Conservation (phyloP, 2,888 invertebrate species). For the Rhingia campestris region DNA sequence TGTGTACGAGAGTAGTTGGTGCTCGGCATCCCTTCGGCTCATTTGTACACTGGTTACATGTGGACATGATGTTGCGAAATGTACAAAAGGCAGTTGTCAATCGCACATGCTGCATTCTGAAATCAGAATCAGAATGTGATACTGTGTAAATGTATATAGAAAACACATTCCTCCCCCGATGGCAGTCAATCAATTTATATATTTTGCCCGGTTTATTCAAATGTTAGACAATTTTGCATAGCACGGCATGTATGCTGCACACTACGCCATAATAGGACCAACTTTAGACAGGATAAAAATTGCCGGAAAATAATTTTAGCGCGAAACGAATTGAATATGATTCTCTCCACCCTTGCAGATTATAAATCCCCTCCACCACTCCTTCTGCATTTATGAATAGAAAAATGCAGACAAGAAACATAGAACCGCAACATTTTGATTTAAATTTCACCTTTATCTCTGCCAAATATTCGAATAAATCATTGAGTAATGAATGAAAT, state of each 20-base stretch:
- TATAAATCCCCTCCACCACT: background rate
- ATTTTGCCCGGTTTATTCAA: conserved; percentile 68
- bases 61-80: conserved; percentile 73
- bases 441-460: conserved; percentile 74
- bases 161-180: conserved; percentile 57
- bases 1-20: background rate
- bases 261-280: conserved; percentile 32
- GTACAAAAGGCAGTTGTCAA: conserved; percentile 71
- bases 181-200: conserved; percentile 72
- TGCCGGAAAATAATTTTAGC: conserved; percentile 48
- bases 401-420: conserved; percentile 8
- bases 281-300: conserved; percentile 44
- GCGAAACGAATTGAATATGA: conserved; percentile 43
- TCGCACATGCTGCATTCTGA: conserved; percentile 60
- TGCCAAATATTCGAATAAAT: conserved; percentile 73
- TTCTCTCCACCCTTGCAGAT: conserved; percentile 17
- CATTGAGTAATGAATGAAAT: conserved; percentile 74
- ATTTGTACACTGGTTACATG: conserved; percentile 70
- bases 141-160: background rate
- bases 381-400: background rate
- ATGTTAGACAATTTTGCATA: conserved; percentile 63
- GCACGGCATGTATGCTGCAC: conserved; percentile 46
- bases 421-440: conserved; percentile 65
- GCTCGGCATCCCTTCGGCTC: conserved; percentile 17
- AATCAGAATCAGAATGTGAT: conserved; percentile 39